Conservation (phyloP, 2,113 vertebrate genomes). For the Odocoileus virginianus region DNA sequence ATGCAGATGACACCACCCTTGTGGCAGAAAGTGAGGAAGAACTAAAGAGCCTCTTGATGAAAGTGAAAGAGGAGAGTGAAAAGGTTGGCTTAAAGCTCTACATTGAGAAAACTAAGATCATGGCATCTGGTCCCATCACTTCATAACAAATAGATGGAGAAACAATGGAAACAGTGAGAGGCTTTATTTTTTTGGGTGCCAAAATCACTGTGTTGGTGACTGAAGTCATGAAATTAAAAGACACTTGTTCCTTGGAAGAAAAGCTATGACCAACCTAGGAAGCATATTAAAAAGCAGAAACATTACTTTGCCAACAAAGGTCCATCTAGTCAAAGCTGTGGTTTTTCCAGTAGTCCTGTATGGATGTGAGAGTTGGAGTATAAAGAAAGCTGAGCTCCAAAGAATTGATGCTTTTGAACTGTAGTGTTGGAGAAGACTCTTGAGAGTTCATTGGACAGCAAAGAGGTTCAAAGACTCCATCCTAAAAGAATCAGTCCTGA, state of each 20-base stretch:
- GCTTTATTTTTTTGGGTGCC: fast-evolving
- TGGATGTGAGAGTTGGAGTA: background rate
- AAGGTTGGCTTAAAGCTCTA: background rate
- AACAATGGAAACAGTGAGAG: background rate
- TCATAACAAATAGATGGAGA: background rate
- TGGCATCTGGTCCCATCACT: background rate
- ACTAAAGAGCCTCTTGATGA: background rate
- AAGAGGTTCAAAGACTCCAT: background rate
- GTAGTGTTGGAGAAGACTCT: background rate
- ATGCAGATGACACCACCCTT: background rate
- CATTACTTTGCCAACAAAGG: background rate
- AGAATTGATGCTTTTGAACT: background rate
- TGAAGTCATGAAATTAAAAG: background rate
- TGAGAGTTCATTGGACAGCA: background rate
- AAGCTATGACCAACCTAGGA: background rate
- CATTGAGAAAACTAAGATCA: background rate
- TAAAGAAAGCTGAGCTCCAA: background rate
- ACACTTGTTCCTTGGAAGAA: background rate
- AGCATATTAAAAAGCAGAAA: background rate
- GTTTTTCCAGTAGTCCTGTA: background rate
- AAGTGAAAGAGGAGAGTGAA: background rate
- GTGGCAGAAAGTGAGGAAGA: background rate
- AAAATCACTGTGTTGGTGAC: background rate
- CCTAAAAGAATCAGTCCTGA: background rate
- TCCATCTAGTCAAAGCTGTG: background rate